Evolutionary conservation across 1,140 invertebrate species (phyloP).

Genomic region (Rhyzopertha dominica): DNA sequence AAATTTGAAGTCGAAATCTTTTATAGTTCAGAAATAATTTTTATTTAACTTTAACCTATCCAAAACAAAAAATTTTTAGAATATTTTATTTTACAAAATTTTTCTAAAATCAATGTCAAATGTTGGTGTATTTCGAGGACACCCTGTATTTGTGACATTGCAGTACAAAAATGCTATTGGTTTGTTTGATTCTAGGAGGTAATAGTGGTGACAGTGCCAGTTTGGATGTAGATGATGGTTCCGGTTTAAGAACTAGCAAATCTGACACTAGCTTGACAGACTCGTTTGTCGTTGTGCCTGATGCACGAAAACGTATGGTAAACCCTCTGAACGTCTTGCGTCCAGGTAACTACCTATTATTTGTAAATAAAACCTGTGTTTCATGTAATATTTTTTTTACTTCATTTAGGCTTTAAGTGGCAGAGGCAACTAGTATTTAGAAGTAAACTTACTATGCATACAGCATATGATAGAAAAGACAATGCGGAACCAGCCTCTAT

Average conservation of each 20-base stretch:
- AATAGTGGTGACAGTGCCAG: conserved; percentile 40
- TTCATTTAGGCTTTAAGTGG: conserved; percentile 74
- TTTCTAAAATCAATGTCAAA: no score
- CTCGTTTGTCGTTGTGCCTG: conserved; percentile 78
- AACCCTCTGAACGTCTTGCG: conserved; percentile 59
- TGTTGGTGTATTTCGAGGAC: no score
- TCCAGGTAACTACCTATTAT: conserved; percentile 47
- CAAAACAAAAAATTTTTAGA: no score
- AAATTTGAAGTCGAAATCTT: no score
- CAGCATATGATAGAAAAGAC: conserved; percentile 94
- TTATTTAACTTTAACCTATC: no score
- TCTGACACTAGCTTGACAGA: conserved; percentile 88
- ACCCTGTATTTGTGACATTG: no score
- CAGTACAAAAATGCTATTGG: neutral
- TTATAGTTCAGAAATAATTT: no score
- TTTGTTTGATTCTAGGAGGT: conserved; percentile 29
- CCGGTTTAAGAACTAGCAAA: conserved; percentile 70
- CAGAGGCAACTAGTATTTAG: conserved; percentile 87
- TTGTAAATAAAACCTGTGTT: conserved; percentile 3
- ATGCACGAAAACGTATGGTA: conserved; percentile 47
- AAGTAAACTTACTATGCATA: conserved; percentile 98
- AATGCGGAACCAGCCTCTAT: conserved; percentile 96
- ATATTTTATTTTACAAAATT: no score
- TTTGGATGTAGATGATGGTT: conserved; percentile 38
- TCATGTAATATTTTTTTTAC: neutral